These are phyloP conservation scores for Takifugu flavidus DNA, from an alignment of 2,113 vertebrate genomes.

Conservation along the genomic window DNA sequence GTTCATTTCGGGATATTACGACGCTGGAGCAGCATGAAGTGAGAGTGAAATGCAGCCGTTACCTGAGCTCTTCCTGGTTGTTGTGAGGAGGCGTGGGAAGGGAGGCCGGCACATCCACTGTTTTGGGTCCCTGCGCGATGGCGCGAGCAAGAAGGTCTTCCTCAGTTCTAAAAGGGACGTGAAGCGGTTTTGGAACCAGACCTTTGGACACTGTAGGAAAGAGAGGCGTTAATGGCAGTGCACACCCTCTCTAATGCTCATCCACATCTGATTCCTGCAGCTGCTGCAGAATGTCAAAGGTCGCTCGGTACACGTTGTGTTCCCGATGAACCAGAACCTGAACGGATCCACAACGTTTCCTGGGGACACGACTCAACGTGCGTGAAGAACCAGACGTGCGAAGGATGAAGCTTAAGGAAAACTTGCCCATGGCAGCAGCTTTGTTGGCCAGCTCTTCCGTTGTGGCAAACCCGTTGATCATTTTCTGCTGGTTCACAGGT, in stretches of 20 bases:
- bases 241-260: not conserved
- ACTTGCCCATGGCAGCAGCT: slow-evolving; percentile 82
- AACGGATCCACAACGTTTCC: too few relatives aligned
- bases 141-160: slow-evolving; percentile 90
- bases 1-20: not conserved
- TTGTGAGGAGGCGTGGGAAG: slow-evolving; percentile 97
- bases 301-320: too few relatives aligned
- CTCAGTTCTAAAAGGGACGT: slow-evolving; percentile 86
- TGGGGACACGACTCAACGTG: too few relatives aligned
- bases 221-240: not conserved
- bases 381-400: too few relatives aligned
- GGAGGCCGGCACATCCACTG: slow-evolving; percentile 94
- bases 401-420: slow-evolving; percentile 46
- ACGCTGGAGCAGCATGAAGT: not conserved
- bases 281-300: not conserved
- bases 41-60: not conserved
- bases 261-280: not conserved
- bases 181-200: slow-evolving; percentile 86
- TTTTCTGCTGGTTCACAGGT: slow-evolving; percentile 91
- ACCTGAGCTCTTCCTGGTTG: slow-evolving; percentile 97
- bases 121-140: slow-evolving; percentile 91
- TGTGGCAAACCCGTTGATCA: slow-evolving; percentile 95
- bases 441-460: slow-evolving; percentile 93
- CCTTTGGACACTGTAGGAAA: slow-evolving; percentile 82
- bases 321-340: too few relatives aligned